These are phyloP conservation scores for Mola mola DNA, from an alignment of 2,113 vertebrate species.

Conservation along the genomic window DNA sequence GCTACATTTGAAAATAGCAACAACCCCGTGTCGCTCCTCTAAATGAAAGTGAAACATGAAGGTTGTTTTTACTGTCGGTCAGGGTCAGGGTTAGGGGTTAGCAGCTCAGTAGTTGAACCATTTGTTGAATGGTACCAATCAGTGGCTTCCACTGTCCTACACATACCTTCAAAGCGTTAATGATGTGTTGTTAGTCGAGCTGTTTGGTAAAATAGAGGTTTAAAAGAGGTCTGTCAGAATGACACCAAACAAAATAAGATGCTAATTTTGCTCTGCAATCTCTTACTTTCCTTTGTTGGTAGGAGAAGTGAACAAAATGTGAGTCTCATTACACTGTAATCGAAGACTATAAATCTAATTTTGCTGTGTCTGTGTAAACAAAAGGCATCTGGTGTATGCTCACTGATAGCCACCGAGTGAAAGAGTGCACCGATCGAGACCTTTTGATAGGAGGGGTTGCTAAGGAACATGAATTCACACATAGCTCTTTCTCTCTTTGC, in stretches of 20 bases:
- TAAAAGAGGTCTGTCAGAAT: background rate
- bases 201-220: background rate
- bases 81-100: too few species aligned
- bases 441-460: slow-evolving; percentile 73
- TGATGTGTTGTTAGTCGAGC: background rate
- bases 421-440: slow-evolving; percentile 51
- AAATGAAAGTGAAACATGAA: too few species aligned
- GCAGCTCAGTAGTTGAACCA: background rate
- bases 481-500: slow-evolving; percentile 60
- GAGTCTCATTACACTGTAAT: too few species aligned
- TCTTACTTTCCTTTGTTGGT: background rate
- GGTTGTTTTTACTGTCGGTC: too few species aligned
- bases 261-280: background rate
- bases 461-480: slow-evolving; percentile 82
- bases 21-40: too few species aligned
- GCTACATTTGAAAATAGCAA: too few species aligned
- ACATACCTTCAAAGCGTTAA: background rate
- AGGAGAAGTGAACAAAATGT: background rate
- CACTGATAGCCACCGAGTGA: slow-evolving; percentile 25
- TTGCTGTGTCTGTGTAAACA: slow-evolving; percentile 51
- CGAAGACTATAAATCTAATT: slow-evolving; percentile 49
- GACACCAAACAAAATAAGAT: background rate
- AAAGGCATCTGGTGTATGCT: slow-evolving; percentile 59
- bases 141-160: background rate
- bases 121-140: too few species aligned